These are phyloP conservation scores for Coregonus suidteri DNA, from an alignment of 2,797 vertebrate genomes.

Conservation along the genomic window DNA sequence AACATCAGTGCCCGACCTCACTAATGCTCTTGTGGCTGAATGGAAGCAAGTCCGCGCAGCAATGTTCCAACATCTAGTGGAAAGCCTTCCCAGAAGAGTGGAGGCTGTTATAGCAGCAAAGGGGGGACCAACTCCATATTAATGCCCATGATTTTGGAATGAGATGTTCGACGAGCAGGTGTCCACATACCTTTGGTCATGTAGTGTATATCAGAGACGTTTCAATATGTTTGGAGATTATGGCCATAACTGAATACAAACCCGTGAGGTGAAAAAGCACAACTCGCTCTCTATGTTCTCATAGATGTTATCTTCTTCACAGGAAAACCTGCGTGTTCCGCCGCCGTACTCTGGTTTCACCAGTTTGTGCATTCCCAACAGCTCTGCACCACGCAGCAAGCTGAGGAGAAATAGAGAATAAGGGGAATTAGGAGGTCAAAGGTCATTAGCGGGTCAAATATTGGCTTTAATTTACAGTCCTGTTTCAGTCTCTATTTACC, in stretches of 20 bases:
- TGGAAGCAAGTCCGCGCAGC: too few relatives aligned
- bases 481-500: neutral
- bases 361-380: slow-evolving; percentile 86
- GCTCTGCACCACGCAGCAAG: slow-evolving; percentile 87
- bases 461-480: neutral
- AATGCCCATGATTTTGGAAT: too few relatives aligned
- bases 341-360: slow-evolving; percentile 90
- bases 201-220: neutral
- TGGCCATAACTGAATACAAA: slow-evolving; percentile 47
- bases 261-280: slow-evolving; percentile 93
- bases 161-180: too few relatives aligned
- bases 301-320: slow-evolving; percentile 93
- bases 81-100: too few relatives aligned
- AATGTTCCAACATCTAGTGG: too few relatives aligned
- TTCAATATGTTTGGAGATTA: neutral
- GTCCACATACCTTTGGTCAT: neutral
- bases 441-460: neutral
- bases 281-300: slow-evolving; percentile 91
- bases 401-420: slow-evolving; percentile 62
- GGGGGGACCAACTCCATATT: too few relatives aligned
- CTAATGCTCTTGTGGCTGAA: too few relatives aligned
- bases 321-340: slow-evolving; percentile 86
- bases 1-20: too few relatives aligned
- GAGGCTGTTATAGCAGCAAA: too few relatives aligned
- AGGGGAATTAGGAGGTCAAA: slow-evolving; percentile 3